Evolutionary conservation across 2,797 vertebrate species (phyloP), one percentile per base, ranked within the genome.

Genomic region (Alosa sapidissima): DNA sequence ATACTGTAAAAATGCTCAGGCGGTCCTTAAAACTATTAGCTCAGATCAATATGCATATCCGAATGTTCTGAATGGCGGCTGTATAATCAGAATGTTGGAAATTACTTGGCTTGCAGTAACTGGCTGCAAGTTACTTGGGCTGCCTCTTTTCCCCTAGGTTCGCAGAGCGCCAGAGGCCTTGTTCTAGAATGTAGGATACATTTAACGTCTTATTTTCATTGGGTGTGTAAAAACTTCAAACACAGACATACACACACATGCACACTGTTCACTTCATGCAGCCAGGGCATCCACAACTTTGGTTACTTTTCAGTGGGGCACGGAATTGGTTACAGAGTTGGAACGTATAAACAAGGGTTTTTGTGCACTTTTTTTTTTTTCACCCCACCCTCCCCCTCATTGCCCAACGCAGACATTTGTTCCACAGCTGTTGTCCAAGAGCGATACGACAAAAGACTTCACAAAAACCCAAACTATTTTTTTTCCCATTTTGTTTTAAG

Each of bases 401-500:
- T 72, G 8, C 24, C n/a, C 84, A 84, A 28, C 83, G 65, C 86
- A 89, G 33, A 95, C 94, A 92, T 94, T 94, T 95, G 91, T 90
- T 95, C 94, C 92, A 96, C 93, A 97, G 94, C 95, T 96, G 95
- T 96, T 96, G 94, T 97, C 96, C 94, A 97, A 96, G 95, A 97
- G 95, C 94, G 96, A 97, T 93, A 96, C 94, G 95, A 96, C 94
- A 94, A 96, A 96, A 95, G 95, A 98, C 95, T 96, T 96, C 95
- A 97, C 95, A 94, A 97, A 95, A 98, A 98, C 91, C 96, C 96
- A 96, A 97, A 97, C 96, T 97, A 98, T 92, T 95, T 95, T 94
- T 72, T 72, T 36, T 45, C 41, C 41, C 14, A 7, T 41, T 33
- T 36, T 36, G 19, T 47, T 78, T 78, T 78, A 78, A 97, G 96